Evolutionary conservation across 2,113 vertebrate genomes (phyloP), one percentile per base, ranked within the genome.

Genomic region (Salminus brasiliensis): DNA sequence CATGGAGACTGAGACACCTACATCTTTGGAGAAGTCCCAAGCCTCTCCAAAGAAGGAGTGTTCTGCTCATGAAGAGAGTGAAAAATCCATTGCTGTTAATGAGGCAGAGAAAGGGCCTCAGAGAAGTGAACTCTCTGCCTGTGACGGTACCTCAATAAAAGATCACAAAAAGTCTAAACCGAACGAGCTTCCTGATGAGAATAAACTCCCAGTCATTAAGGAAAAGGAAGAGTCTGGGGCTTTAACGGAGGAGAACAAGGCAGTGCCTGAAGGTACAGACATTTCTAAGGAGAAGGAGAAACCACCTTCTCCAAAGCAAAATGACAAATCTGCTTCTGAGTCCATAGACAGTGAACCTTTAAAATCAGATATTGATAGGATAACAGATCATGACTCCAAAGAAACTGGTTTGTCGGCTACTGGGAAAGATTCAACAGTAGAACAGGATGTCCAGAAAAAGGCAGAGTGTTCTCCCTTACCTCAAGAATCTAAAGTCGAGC

Each of bases 201-300:
- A 72, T 4, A 59, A 59, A 23, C 39, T 32, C 23, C 18, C 72
- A 60, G 39, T 16, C 4, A n/a, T 25, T n/a, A 7, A 27, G 12
- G 72, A 74, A 32, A 75, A 27, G 4, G 9, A 53, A 41, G 4
- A 75, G 23, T 32, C 47, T 1, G 52, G 21, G 47, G 29, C 16
- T 25, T 63, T 62, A 32, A 80, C 76, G 4, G 36, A 65, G 13
- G 18, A 43, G 9, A 29, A 66, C 45, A 72, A 36, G 25, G 23
- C 2, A 49, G 13, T 16, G 13, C 30, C 52, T 55, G 72, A 76
- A 53, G 23, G 73, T 7, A 55, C 52, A 10, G n/a, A 69, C 8
- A 1, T 27, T 16, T 63, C 43, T 52, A 34, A 77, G 47, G 23
- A 63, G 59, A 67, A 47, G 49, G 74, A 86, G 53, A 34, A 57